Evolutionary conservation across 2,113 vertebrate species (phyloP), one percentile per base, ranked within the genome.

Genomic region (Tragelaphus imberbis): DNA sequence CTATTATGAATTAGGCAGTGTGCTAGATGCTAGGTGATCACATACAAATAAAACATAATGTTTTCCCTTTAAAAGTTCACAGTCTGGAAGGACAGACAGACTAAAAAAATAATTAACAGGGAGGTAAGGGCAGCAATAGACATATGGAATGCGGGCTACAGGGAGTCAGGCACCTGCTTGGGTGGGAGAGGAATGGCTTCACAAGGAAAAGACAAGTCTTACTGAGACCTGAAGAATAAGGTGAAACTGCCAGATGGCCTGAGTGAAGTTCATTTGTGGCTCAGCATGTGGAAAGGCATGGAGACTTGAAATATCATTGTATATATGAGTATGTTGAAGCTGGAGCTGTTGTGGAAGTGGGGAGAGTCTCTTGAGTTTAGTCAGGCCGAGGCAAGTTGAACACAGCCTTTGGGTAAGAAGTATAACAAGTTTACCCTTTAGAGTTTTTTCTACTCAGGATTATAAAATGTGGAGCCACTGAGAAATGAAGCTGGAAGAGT

Each of bases 181-280:
- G 53, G 28, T 47, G 25, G n/a, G 12, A 96, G 84, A 89, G 49
- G 27, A 88, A 87, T 75, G 61, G 55, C 33, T 95, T 93, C 88
- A 59, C 81, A 97, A 95, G 81, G 25, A 86, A 97, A 85, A 96
- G 77, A 58, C 75, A 94, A 92, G 63, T 40, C 81, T 28, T 92
- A 94, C 71, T 88, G 59, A 92, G 91, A 55, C 33, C 30, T 77
- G 58, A 96, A 84, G 53, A 97, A 94, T 53, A 56, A 82, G 36
- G 25, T 12, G 5, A 49, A 82, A 77, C 15, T 58, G 33, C 59
- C 88, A 95, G 85, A 92, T 88, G 81, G 71, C 56, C 75, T 65
- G 33, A 51, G 40, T 59, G 14, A 87, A 92, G 44, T 75, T 82
- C 80, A 88, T 88, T 25, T 90, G 56, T 91, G 93, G 33, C 77